Base-by-base conservation (phyloP, 2,888 invertebrate genomes). In the Phorcus lineatus region DNA sequence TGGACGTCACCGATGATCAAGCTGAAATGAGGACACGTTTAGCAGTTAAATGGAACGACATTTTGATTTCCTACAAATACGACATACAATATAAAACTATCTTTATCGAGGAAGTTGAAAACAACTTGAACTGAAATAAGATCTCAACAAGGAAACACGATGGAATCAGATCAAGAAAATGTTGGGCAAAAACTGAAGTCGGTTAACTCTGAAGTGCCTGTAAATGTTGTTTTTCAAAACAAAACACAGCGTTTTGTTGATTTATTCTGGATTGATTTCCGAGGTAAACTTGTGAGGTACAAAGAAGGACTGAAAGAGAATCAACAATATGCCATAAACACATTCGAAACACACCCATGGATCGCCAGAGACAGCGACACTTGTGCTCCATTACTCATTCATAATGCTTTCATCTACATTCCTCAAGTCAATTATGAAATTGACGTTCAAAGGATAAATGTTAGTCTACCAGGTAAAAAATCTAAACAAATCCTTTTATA, bases 291-390 rank as follows among this genome's bases (percentile, higher is more conserved):
- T 7, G 76, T 76, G 53, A 53, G 55, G n/a, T 76, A 76, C 54
- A 55, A 53, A 7, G n/a, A 0, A 0, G 31, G 31, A 24, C 28
- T 76, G 28, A 31, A 31, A 54, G 13, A 54, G 1, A 28, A n/a
- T 31, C 17, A 31, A 13, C 54, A 54, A 2, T 55, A 54, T 22
- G n/a, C 7, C 2, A 55, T 76, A 6, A n/a, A 19, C 11, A 76
- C 76, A 2, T 76, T 54, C 22, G 76, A 76, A 28, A 76, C 76
- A n/a, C 76, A 76, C 2, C 76, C 76, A 31, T 76, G 76, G 76
- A 31, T 76, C 3, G 76, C 76, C 24, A 55, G 76, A 76, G 76
- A 76, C 31, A 28, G 31, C 2, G 16, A 54, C 2, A 36, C 76
- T 11, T 31, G 76, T 13, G 31, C 76, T 36, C n/a, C 54, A 4